Conservation (phyloP, 1,140 invertebrate genomes). For the Microvelia longipes region DNA sequence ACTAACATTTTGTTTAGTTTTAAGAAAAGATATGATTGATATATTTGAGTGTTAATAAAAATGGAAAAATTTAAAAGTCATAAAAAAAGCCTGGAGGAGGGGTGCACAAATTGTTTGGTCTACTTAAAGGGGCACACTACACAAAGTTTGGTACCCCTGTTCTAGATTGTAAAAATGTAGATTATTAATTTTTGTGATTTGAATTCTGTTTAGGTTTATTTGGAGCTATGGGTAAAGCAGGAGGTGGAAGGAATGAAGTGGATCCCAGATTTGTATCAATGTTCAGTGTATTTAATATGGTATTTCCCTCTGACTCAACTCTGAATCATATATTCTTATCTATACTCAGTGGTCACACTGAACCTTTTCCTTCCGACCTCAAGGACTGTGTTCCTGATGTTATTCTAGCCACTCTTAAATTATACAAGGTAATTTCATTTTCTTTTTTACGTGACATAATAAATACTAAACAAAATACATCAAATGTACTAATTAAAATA, state of each 20-base stretch:
- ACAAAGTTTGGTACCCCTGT: no score
- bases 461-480: no score
- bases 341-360: slow-evolving; percentile 61
- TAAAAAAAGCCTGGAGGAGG: no score
- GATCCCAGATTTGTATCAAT: slow-evolving; percentile 78
- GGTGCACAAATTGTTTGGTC: no score
- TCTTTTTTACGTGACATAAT: slow-evolving; percentile 6
- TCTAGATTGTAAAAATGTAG: no score
- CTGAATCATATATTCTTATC: slow-evolving; percentile 68
- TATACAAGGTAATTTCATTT: slow-evolving; percentile 66
- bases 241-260: slow-evolving; percentile 72
- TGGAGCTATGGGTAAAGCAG: slow-evolving; percentile 64
- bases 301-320: slow-evolving; percentile 58
- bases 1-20: no score
- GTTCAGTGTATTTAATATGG: slow-evolving; percentile 73
- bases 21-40: no score
- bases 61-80: no score
- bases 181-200: no score
- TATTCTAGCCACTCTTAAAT: slow-evolving; percentile 57
- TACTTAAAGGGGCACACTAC: no score
- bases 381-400: slow-evolving; percentile 44
- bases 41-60: no score
- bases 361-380: slow-evolving; percentile 48
- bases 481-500: no score
- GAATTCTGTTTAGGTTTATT: slow-evolving; percentile 57